Conservation (phyloP, 2,888 invertebrate genomes). For the Helleia helle region DNA sequence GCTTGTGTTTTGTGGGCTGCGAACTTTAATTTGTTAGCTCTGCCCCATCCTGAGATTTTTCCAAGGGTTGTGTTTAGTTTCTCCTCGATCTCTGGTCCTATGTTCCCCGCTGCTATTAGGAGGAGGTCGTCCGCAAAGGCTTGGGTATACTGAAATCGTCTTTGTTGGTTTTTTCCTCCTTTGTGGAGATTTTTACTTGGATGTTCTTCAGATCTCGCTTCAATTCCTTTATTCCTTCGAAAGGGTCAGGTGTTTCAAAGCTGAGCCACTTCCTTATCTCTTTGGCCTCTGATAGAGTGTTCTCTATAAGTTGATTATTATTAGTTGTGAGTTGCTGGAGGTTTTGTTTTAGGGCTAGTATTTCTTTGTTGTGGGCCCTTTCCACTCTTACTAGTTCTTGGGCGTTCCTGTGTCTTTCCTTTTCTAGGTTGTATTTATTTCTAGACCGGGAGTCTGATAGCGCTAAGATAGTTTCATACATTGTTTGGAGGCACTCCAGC, state of each 20-base stretch:
- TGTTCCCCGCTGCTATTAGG: neutral
- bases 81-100: neutral
- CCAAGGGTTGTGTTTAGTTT: no score
- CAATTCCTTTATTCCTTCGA: no score
- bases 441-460: slow-evolving; percentile 18
- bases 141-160: no score
- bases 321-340: neutral
- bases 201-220: no score
- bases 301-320: neutral
- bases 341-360: neutral
- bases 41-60: neutral
- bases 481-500: slow-evolving; percentile 15
- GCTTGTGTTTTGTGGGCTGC: slow-evolving; percentile 12
- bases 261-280: no score
- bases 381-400: slow-evolving; percentile 1
- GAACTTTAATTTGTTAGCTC: slow-evolving; percentile 2
- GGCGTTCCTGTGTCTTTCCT: slow-evolving; percentile 5
- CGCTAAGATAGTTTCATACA: slow-evolving; percentile 18
- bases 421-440: slow-evolving; percentile 16
- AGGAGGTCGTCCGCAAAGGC: neutral
- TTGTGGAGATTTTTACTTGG: no score
- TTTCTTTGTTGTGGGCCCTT: neutral
- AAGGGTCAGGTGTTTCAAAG: no score
- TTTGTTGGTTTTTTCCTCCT: no score
- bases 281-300: neutral